These are phyloP conservation scores for Epirrita christyi DNA, from an alignment of 2,888 invertebrate genomes.

Conservation along the genomic window DNA sequence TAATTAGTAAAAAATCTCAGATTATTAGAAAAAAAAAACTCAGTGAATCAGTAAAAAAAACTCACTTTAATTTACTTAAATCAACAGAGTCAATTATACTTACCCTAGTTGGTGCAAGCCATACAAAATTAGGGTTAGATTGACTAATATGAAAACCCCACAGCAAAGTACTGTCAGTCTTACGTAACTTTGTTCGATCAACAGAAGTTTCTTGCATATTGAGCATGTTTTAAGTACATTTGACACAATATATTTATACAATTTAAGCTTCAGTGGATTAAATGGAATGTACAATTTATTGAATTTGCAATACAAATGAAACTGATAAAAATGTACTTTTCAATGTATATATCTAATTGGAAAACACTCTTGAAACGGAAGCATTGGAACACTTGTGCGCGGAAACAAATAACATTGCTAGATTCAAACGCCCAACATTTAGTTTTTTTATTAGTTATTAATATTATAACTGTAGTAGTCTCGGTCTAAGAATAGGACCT, in stretches of 20 bases:
- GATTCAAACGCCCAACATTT: constrained; percentile 1
- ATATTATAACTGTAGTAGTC: no score
- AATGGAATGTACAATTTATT: constrained; percentile 26
- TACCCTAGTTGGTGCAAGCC: neutral
- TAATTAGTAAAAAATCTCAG: no score
- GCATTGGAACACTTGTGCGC: constrained; percentile 23
- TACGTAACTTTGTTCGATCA: constrained; percentile 31
- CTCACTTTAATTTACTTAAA: neutral
- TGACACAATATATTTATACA: constrained; percentile 22
- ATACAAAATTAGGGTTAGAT: neutral
- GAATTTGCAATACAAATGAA: constrained; percentile 13
- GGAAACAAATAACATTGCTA: constrained; percentile 5
- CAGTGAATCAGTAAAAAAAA: no score
- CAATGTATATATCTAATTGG: constrained; percentile 11
- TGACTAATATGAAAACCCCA: constrained; percentile 9
- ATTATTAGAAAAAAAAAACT: no score
- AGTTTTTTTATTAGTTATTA: no score
- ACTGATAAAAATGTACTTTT: constrained; percentile 15
- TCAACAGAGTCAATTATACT: neutral
- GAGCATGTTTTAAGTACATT: constrained; percentile 57
- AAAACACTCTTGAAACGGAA: constrained; percentile 13
- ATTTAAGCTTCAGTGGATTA: constrained; percentile 13
- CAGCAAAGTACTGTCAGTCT: constrained; percentile 54
- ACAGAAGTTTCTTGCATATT: constrained; percentile 43
- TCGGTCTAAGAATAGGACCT: no score